These are phyloP conservation scores for Junonia oenone DNA, from an alignment of 2,888 invertebrate genomes.

Conservation along the genomic window DNA sequence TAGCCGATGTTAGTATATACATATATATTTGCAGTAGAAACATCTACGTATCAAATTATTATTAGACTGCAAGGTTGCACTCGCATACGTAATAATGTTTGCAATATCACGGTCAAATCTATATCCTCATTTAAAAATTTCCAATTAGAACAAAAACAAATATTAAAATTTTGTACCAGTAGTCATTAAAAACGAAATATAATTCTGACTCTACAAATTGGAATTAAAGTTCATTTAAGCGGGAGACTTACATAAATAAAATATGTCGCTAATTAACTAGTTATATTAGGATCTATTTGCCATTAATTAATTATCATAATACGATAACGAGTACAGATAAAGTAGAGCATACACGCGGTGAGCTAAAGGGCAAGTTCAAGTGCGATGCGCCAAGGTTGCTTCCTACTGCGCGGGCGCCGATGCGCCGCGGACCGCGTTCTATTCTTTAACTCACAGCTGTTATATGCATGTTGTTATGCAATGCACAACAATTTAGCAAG, in stretches of 20 bases:
- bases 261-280: background rate
- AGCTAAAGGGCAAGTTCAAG: conserved; percentile 67
- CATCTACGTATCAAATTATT: conserved; percentile 66
- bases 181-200: background rate
- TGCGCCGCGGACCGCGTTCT: conserved; percentile 25
- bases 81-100: conserved; percentile 36
- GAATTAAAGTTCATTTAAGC: background rate
- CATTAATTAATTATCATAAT: conserved; percentile 16
- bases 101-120: conserved; percentile 35
- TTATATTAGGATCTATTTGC: background rate
- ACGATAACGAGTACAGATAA: conserved; percentile 20
- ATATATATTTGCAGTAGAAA: conserved; percentile 49
- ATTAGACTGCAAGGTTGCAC: conserved; percentile 71
- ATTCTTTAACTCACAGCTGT: conserved; percentile 26
- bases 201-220: background rate
- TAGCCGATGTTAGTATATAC: conserved; percentile 37
- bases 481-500: background rate
- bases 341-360: conserved; percentile 25
- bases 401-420: conserved; percentile 50
- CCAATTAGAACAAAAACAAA: background rate
- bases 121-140: conserved; percentile 6
- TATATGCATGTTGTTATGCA: conserved; percentile 14
- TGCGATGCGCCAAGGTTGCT: conserved; percentile 63
- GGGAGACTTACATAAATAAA: background rate
- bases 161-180: background rate